phyloP scores from a whole-genome alignment of 2,113 vertebrate genomes.

The Cyanistes caeruleus region DNA sequence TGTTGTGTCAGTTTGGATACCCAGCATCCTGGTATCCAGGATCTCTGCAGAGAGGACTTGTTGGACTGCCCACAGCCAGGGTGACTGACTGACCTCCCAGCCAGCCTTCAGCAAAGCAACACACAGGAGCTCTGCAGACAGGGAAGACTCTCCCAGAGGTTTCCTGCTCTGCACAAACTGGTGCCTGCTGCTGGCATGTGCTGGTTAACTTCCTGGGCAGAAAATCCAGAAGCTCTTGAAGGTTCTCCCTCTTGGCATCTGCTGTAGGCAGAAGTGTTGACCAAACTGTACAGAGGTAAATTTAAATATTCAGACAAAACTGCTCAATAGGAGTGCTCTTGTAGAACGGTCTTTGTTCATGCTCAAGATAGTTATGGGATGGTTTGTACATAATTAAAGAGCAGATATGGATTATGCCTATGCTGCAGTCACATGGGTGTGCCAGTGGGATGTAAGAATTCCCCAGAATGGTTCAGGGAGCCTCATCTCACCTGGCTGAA shows the following conservation, averaged over 20 bases:
- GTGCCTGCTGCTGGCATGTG: not conserved
- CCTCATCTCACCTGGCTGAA: not conserved
- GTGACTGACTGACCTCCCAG: not conserved
- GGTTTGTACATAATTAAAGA: not conserved
- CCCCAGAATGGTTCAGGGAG: not conserved
- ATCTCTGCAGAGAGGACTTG: not conserved
- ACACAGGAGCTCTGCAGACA: not conserved
- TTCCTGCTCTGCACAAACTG: not conserved
- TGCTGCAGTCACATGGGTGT: accelerated
- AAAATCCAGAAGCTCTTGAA: not conserved
- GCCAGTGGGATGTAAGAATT: not conserved
- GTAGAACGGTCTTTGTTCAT: not conserved
- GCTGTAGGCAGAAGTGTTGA: not conserved
- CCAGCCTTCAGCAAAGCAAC: not conserved
- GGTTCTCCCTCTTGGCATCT: not conserved
- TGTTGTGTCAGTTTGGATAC: not conserved
- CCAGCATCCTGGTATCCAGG: too few species aligned
- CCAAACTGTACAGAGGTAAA: not conserved
- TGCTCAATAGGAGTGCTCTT: not conserved
- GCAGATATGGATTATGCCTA: not conserved
- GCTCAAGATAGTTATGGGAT: not conserved
- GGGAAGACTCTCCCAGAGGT: not conserved
- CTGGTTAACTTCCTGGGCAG: not conserved
- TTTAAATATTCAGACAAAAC: not conserved
- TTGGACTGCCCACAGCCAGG: not conserved